phyloP scores from a whole-genome alignment of 2,113 vertebrate species.

The Oncorhynchus masou region DNA sequence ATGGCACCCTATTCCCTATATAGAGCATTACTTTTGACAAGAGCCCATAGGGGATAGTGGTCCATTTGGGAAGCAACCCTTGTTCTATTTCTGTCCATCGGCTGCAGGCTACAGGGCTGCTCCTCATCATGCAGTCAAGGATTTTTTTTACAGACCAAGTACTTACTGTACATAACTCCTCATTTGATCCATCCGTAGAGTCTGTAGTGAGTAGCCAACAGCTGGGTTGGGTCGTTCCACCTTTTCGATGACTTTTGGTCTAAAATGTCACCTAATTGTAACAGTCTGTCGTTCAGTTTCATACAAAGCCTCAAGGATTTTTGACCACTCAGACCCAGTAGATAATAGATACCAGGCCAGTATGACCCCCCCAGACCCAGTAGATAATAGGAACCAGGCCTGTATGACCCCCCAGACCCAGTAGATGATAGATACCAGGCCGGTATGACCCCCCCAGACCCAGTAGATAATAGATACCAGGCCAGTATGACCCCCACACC shows the following conservation, averaged over 20 bases:
- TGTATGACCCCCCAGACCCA: too few species aligned
- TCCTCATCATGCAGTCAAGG: neutral
- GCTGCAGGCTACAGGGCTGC: slow-evolving; percentile 27
- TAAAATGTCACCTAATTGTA: too few species aligned
- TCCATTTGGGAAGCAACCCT: slow-evolving; percentile 1
- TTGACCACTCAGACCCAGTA: too few species aligned
- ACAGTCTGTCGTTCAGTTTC: neutral
- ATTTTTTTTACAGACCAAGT: slow-evolving; percentile 22
- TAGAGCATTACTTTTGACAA: too few species aligned
- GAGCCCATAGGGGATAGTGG: neutral
- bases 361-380: too few species aligned
- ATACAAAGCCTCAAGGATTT: neutral
- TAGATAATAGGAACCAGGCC: too few species aligned
- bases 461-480: too few species aligned
- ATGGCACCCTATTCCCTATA: too few species aligned
- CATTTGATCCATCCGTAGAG: slow-evolving; percentile 24
- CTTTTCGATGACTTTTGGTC: neutral
- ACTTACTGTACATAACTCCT: slow-evolving; percentile 33
- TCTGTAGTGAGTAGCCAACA: slow-evolving; percentile 5
- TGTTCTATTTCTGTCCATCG: slow-evolving; percentile 40
- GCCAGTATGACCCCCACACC: too few species aligned
- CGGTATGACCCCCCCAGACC: too few species aligned
- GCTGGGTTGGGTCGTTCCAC: neutral
- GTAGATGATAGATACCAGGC: too few species aligned
- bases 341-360: too few species aligned